Evolutionary conservation across 2,888 invertebrate genomes (phyloP).

Genomic region (Diplazon laetatorius): DNA sequence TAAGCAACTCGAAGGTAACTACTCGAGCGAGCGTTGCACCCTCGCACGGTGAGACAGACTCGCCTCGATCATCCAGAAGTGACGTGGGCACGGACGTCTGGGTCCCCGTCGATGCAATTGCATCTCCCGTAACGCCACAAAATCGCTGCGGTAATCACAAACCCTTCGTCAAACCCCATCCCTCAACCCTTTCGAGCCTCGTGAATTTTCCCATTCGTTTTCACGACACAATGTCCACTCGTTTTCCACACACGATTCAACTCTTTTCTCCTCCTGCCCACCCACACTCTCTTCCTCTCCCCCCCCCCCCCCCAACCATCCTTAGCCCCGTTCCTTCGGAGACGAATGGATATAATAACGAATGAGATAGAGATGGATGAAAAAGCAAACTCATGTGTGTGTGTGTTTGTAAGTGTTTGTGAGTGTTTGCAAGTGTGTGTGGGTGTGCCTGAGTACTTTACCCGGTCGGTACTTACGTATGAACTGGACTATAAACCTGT

Average conservation of each 20-base stretch:
- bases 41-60: constrained; percentile 39
- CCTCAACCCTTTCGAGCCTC: background rate
- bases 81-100: constrained; percentile 49
- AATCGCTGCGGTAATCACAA: too few species aligned
- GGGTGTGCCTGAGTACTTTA: constrained; percentile 5
- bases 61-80: constrained; percentile 15
- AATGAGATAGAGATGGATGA: constrained; percentile 7
- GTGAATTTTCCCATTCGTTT: constrained; percentile 40
- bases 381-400: constrained; percentile 7
- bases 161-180: too few species aligned
- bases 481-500: constrained; percentile 55
- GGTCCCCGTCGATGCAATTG: constrained; percentile 33
- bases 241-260: constrained; percentile 23
- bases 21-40: constrained; percentile 68
- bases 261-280: background rate
- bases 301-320: too few species aligned
- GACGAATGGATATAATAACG: background rate
- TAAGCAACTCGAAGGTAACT: constrained; percentile 59
- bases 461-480: constrained; percentile 48
- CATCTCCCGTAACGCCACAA: background rate
- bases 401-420: background rate
- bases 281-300: too few species aligned
- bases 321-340: background rate
- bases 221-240: constrained; percentile 53
- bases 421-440: background rate